phyloP scores from a whole-genome alignment of 2,113 vertebrate genomes.

The Acrocephalus arundinaceus region DNA sequence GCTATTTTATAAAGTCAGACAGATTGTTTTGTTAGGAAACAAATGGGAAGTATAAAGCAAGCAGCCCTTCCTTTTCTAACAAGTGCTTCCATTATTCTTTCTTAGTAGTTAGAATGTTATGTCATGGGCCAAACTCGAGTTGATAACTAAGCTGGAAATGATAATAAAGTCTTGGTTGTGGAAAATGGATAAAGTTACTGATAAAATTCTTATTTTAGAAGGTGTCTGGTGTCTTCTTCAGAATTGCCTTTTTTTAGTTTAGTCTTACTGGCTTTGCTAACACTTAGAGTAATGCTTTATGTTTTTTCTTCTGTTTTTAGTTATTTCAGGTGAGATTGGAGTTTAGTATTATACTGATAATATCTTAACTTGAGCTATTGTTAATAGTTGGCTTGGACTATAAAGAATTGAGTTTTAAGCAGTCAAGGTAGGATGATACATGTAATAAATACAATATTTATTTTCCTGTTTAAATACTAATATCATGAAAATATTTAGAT shows the following conservation, averaged over 20 bases:
- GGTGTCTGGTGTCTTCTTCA: neutral
- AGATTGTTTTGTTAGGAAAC: slow-evolving; percentile 53
- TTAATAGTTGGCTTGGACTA: neutral
- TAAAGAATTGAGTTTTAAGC: neutral
- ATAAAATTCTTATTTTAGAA: slow-evolving; percentile 25
- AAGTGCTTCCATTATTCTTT: slow-evolving; percentile 44
- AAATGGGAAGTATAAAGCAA: slow-evolving; percentile 47
- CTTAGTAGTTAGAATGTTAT: slow-evolving; percentile 19
- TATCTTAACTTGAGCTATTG: neutral
- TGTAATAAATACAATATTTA: neutral
- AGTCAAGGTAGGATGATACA: neutral
- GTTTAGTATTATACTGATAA: neutral
- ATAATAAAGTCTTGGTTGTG: neutral
- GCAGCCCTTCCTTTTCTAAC: slow-evolving; percentile 5
- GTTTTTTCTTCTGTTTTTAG: fast-evolving
- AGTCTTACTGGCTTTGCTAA: neutral
- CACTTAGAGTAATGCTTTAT: neutral
- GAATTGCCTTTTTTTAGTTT: neutral
- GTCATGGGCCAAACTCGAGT: neutral
- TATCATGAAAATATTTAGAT: neutral
- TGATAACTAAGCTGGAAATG: neutral
- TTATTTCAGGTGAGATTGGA: neutral
- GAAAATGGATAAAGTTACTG: slow-evolving; percentile 11
- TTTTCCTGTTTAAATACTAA: neutral
- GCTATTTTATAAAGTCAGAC: slow-evolving; percentile 14